Evolutionary conservation across 1,140 invertebrate species (phyloP), one percentile per base, ranked within the genome.

Genomic region (Megalopta genalis): DNA sequence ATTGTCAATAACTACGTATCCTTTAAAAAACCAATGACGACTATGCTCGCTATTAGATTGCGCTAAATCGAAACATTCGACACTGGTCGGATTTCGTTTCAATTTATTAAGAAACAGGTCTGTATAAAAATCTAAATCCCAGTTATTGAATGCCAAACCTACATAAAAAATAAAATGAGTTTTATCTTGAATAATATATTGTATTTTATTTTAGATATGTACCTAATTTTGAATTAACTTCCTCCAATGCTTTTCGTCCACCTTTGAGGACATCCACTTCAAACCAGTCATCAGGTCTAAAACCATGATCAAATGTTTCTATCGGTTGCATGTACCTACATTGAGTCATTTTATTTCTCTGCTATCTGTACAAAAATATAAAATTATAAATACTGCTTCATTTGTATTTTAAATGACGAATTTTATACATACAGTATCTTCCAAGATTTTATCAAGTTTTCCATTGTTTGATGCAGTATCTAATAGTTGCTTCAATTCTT

Each of bases 21-120:
- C 99, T 94, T 98, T 97, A 88, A 98, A 98, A 91, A 98, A 98
- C 97, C 97, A 98, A 93, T 98, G 97, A 10, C 97, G 93, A 74
- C 97, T 98, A 90, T 98, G 97, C 90, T 98, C 97, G 92, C 97
- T 99, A 90, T 99, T 99, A 23, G 98, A 99, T 92, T 99, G 99
- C n/a, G 99, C 98, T 67, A 99, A 94, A 94, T 99, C 99, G 94
- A 99, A 99, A 86, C 98, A 97, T 92, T 99, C 99, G 0, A 99
- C 98, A 91, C 97, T 99, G 0, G 98, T 99, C 21, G 99, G 98
- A 94, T 99, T 99, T 63, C 98, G 94, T 82, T 97, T 96, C 1
- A 99, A 92, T 84, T 97, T 96, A 67, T 96, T 94, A 74, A 94
- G 93, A 93, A 98, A 98, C 18, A 98, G 89, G 82, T 97, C 93